Evolutionary conservation across 1,140 invertebrate species (phyloP).

Genomic region (Saccostrea echinata): DNA sequence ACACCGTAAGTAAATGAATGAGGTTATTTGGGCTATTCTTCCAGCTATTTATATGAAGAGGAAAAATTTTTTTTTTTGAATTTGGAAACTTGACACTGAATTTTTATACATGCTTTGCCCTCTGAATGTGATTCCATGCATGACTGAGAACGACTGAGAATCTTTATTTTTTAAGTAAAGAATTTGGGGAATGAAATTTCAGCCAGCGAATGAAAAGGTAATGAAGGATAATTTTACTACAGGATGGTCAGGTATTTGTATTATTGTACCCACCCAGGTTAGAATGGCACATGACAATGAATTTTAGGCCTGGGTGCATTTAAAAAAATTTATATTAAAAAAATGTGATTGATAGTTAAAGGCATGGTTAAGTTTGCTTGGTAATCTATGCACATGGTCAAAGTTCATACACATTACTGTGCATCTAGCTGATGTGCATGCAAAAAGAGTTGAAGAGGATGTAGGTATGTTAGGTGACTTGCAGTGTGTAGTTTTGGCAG

Average conservation of each 20-base stretch:
- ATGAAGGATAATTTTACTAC: neutral
- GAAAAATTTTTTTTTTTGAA: neutral
- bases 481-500: slow-evolving; percentile 17
- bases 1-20: neutral
- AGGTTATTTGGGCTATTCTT: neutral
- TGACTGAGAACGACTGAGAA: neutral
- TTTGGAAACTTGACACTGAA: slow-evolving; percentile 8
- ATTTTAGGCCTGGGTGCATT: neutral
- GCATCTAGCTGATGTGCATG: no score
- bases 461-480: neutral
- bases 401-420: no score
- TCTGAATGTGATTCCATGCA: neutral
- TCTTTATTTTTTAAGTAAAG: neutral
- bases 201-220: neutral
- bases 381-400: neutral
- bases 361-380: neutral
- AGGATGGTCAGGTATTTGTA: slow-evolving; percentile 3
- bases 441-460: neutral
- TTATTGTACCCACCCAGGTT: neutral
- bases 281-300: neutral
- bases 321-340: neutral
- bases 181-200: slow-evolving; percentile 14
- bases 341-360: neutral
- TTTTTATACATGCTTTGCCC: neutral
- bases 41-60: neutral